Conservation (phyloP, 1,140 invertebrate genomes). For the Euura saliciscinereae region DNA sequence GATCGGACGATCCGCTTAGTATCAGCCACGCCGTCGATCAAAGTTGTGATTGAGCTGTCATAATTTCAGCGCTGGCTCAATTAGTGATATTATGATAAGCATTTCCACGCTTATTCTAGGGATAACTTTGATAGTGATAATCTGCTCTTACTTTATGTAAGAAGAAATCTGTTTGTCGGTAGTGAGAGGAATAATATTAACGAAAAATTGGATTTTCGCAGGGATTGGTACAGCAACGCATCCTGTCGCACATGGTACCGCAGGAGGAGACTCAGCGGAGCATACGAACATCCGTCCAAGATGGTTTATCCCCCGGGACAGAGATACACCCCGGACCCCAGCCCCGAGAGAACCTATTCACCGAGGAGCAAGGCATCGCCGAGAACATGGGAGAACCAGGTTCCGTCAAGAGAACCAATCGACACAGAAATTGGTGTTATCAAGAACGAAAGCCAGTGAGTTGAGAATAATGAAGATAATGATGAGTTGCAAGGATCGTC, state of each 20-base stretch:
- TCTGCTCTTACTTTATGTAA: slow-evolving; percentile 7
- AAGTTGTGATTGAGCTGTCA: not conserved
- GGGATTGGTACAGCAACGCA: slow-evolving; percentile 88
- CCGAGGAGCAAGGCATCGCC: slow-evolving; percentile 58
- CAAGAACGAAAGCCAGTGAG: slow-evolving; percentile 88
- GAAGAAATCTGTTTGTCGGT: not conserved
- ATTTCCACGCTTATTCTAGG: not conserved
- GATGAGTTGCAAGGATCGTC: not conserved
- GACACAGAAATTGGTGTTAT: slow-evolving; percentile 83
- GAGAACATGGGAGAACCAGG: slow-evolving; percentile 69
- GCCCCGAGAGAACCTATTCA: slow-evolving; percentile 64
- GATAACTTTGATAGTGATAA: not conserved
- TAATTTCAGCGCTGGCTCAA: not conserved
- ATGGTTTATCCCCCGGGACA: slow-evolving; percentile 93
- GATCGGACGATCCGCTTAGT: not conserved
- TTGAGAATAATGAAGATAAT: slow-evolving; percentile 13
- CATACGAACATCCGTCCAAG: slow-evolving; percentile 87
- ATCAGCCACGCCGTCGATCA: not conserved
- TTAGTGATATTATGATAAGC: not conserved
- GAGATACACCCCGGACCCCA: slow-evolving; percentile 75
- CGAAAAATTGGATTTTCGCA: slow-evolving; percentile 44
- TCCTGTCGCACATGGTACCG: slow-evolving; percentile 87
- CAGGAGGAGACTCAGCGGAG: slow-evolving; percentile 77
- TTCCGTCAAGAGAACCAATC: slow-evolving; percentile 77
- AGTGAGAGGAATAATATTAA: not conserved